Conservation (phyloP, 2,888 invertebrate genomes). For the Mythimna ferrago region DNA sequence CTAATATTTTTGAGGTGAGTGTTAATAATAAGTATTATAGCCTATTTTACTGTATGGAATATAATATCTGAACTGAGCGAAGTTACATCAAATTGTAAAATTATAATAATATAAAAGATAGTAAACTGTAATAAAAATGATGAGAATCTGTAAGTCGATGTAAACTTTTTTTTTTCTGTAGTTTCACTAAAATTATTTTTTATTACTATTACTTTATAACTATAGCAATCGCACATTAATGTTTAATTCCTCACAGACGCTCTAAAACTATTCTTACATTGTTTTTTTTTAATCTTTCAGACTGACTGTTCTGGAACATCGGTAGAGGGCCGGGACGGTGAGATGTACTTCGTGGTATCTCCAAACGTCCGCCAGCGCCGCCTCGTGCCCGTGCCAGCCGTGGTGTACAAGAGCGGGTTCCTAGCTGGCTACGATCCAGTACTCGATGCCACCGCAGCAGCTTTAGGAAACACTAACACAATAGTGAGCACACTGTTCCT, state of each 20-base stretch:
- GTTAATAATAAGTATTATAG: background rate
- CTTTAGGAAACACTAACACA: slow-evolving; percentile 93
- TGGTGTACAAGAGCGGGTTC: slow-evolving; percentile 94
- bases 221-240: background rate
- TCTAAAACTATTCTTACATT: background rate
- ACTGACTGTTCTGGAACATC: slow-evolving; percentile 95
- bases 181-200: background rate
- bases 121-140: background rate
- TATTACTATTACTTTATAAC: background rate
- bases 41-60: too few relatives aligned
- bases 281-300: slow-evolving; percentile 86
- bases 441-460: slow-evolving; percentile 95
- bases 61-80: too few relatives aligned
- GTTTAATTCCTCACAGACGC: background rate
- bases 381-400: slow-evolving; percentile 95
- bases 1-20: slow-evolving; percentile 94
- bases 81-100: background rate
- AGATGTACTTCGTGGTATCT: slow-evolving; percentile 96
- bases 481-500: slow-evolving; percentile 95
- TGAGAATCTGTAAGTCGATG: background rate
- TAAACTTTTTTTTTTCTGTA: background rate
- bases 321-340: slow-evolving; percentile 95
- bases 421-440: slow-evolving; percentile 96
- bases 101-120: background rate
- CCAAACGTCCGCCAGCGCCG: slow-evolving; percentile 95